These are phyloP conservation scores for Gibbula magus DNA, from an alignment of 2,888 invertebrate species.

Conservation along the genomic window DNA sequence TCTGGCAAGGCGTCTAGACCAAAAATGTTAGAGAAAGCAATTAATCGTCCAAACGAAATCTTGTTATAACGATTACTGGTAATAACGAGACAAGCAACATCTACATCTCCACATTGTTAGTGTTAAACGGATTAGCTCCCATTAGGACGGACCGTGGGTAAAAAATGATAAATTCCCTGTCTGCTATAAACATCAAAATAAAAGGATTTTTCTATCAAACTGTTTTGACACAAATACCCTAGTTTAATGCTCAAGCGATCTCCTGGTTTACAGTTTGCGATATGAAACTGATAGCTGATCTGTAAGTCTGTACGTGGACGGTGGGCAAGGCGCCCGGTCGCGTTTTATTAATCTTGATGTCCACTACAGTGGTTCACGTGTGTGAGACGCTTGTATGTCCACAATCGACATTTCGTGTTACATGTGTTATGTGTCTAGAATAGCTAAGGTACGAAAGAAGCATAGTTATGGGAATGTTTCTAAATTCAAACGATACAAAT, in stretches of 20 bases:
- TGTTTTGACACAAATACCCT: slow-evolving; percentile 19
- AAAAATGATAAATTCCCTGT: slow-evolving; percentile 13
- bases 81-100: neutral
- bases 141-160: neutral
- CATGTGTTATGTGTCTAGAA: too few species aligned
- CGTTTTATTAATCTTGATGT: too few species aligned
- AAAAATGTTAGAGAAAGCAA: neutral
- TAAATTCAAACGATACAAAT: too few species aligned
- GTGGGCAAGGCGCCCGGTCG: too few species aligned
- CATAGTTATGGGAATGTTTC: too few species aligned
- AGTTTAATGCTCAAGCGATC: slow-evolving; percentile 19
- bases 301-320: too few species aligned
- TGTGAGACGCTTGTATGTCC: too few species aligned
- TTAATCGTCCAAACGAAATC: neutral
- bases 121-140: neutral
- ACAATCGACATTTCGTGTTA: too few species aligned
- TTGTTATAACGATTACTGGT: neutral
- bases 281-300: neutral
- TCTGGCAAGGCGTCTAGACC: too few species aligned
- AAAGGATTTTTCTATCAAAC: slow-evolving; percentile 22
- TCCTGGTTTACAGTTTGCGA: neutral
- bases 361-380: too few species aligned
- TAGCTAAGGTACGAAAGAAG: too few species aligned
- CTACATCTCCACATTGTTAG: neutral
- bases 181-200: slow-evolving; percentile 17